Conservation (phyloP, 2,113 vertebrate genomes). For the Anas platyrhynchos region DNA sequence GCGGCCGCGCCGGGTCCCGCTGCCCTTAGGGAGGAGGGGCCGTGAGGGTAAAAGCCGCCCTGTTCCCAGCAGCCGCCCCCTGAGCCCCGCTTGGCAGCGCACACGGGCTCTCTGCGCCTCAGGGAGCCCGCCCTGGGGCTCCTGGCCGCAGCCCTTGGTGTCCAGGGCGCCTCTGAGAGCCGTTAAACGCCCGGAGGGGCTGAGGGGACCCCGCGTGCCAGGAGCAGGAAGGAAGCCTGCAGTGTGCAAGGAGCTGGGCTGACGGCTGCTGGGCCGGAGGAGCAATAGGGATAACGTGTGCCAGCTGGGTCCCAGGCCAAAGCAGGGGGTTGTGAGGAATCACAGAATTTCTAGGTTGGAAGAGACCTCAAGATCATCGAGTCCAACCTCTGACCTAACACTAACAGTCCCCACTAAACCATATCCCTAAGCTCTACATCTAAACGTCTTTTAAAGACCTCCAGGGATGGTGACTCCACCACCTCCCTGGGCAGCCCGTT, state of each 20-base stretch:
- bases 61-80: no score
- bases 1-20: fast-evolving
- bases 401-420: no score
- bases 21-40: no score
- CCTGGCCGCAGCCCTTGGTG: fast-evolving
- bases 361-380: no score
- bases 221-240: background rate
- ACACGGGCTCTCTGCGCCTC: fast-evolving
- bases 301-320: background rate
- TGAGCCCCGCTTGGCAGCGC: fast-evolving
- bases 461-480: no score
- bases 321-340: background rate
- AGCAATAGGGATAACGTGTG: background rate
- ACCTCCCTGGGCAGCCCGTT: no score
- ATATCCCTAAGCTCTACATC: no score
- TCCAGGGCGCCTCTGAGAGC: background rate
- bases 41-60: fast-evolving
- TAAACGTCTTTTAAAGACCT: no score
- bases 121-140: background rate
- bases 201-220: fast-evolving
- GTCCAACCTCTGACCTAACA: no score
- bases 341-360: no score
- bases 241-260: background rate
- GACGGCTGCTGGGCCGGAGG: background rate
- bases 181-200: background rate